Evolutionary conservation across 2,113 vertebrate species (phyloP).

Genomic region (Saccopteryx bilineata): DNA sequence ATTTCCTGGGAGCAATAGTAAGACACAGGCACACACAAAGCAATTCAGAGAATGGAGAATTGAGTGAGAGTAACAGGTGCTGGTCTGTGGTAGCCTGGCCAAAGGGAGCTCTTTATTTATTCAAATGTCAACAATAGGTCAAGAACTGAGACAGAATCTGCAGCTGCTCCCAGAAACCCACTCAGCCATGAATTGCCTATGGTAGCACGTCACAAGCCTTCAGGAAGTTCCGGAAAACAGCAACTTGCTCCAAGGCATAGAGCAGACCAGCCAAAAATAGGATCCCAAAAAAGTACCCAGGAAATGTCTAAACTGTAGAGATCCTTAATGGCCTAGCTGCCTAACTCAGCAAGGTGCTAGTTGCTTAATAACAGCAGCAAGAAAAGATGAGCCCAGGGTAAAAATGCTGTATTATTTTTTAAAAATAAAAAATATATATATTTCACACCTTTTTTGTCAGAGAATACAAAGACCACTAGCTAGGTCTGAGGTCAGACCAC

Average conservation of each 20-base stretch:
- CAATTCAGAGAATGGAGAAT: background rate
- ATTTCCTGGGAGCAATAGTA: slow-evolving; percentile 40
- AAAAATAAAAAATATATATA: background rate
- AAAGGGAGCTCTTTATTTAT: slow-evolving; percentile 54
- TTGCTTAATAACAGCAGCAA: background rate
- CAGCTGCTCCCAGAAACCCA: slow-evolving; percentile 78
- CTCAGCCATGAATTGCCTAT: slow-evolving; percentile 46
- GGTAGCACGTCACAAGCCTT: background rate
- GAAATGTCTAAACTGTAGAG: background rate
- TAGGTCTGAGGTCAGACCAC: background rate
- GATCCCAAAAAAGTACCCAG: slow-evolving; percentile 26
- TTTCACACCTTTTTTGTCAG: background rate
- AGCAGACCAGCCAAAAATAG: slow-evolving; percentile 52
- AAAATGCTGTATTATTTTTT: background rate
- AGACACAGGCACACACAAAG: background rate
- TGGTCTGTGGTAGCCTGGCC: background rate
- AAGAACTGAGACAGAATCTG: slow-evolving; percentile 73
- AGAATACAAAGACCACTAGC: slow-evolving; percentile 16
- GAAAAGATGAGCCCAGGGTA: background rate
- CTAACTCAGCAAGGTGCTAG: background rate
- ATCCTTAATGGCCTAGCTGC: background rate
- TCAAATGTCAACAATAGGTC: slow-evolving; percentile 72
- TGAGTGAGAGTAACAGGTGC: slow-evolving; percentile 64
- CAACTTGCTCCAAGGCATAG: background rate
- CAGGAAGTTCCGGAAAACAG: slow-evolving; percentile 49